Percentiles rank a stretch among this genome's conserved stretches.
Conservation (phyloP, 2,113 vertebrate species). For the Carassius auratus region DNA sequence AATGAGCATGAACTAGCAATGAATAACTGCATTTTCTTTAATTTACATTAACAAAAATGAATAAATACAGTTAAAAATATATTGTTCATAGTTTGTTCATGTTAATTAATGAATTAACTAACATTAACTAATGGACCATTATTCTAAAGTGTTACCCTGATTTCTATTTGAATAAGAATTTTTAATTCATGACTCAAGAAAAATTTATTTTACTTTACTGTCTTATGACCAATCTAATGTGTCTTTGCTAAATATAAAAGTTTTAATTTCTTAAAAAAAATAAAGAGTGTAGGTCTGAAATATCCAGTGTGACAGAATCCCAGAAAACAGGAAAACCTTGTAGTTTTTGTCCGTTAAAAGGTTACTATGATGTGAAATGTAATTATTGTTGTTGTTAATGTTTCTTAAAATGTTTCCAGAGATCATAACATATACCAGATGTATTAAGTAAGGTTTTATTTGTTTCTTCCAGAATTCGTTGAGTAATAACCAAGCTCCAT, state of each 20-base stretch:
- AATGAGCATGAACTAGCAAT: too few species aligned
- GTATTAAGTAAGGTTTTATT: neutral
- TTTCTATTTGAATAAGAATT: too few species aligned
- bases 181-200: too few species aligned
- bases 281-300: neutral
- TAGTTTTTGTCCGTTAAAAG: neutral
- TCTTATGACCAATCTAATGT: neutral
- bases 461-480: constrained; percentile 86
- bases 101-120: too few species aligned
- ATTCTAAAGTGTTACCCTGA: too few species aligned
- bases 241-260: neutral
- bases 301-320: neutral
- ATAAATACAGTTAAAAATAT: too few species aligned
- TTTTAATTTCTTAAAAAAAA: neutral
- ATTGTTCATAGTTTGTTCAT: too few species aligned
- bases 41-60: too few species aligned
- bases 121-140: too few species aligned
- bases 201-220: too few species aligned
- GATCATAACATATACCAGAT: neutral
- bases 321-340: neutral
- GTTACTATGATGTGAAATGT: neutral
- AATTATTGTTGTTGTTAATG: neutral
- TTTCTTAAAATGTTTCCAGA: neutral
- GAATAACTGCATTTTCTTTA: too few species aligned
- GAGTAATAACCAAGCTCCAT: constrained; percentile 96